Percentiles rank a stretch among this genome's conserved stretches.
These are phyloP conservation scores for Eupeodes luniger DNA, from an alignment of 2,888 invertebrate species.

Conservation along the genomic window DNA sequence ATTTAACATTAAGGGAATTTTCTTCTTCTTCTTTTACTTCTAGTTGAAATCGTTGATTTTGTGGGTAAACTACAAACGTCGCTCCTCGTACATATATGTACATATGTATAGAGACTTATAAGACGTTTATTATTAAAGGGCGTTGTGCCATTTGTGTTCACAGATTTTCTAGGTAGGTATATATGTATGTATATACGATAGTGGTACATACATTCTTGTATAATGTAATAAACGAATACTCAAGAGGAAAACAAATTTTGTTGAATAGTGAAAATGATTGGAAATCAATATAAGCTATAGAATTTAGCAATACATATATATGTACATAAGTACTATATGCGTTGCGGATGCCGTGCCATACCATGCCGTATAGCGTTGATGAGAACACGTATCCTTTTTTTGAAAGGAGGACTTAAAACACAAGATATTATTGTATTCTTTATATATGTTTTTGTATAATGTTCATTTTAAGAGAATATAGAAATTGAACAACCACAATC, in stretches of 20 bases:
- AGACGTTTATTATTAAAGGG: background rate
- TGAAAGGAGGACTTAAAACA: too few species aligned
- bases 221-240: slow-evolving; percentile 11
- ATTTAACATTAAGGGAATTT: slow-evolving; percentile 29
- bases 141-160: slow-evolving; percentile 34
- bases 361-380: too few species aligned
- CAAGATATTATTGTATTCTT: too few species aligned
- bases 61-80: background rate
- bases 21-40: background rate
- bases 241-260: slow-evolving; percentile 14
- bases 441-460: too few species aligned
- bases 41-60: slow-evolving; percentile 5
- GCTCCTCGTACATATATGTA: too few species aligned
- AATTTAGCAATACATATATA: background rate
- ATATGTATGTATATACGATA: background rate
- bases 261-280: slow-evolving; percentile 4
- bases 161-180: slow-evolving; percentile 3
- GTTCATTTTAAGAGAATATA: too few species aligned
- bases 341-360: too few species aligned
- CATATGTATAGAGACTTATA: too few species aligned
- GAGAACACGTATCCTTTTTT: too few species aligned
- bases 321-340: too few species aligned
- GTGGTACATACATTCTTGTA: too few species aligned
- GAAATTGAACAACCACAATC: too few species aligned
- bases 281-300: background rate